These are phyloP conservation scores for Clarias gariepinus DNA, from an alignment of 2,113 vertebrate genomes.

Conservation along the genomic window DNA sequence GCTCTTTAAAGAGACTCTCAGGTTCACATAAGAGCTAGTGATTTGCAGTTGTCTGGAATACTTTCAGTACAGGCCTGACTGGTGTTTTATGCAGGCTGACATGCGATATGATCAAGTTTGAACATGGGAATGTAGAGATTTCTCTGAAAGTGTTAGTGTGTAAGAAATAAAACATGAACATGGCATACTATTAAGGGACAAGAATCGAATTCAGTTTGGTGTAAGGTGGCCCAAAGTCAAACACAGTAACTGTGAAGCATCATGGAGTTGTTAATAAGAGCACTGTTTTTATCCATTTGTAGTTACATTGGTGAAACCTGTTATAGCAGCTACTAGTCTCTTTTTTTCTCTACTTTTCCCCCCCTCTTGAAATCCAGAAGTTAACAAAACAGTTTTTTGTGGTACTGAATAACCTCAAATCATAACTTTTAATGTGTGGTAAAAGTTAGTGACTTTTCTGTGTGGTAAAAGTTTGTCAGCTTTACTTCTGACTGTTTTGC, in stretches of 20 bases:
- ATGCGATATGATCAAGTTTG: neutral
- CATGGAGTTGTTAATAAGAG: neutral
- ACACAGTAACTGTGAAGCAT: neutral
- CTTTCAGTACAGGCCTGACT: neutral
- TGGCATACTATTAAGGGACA: neutral
- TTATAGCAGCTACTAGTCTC: neutral
- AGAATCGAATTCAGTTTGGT: neutral
- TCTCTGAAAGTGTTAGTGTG: neutral
- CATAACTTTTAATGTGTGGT: neutral
- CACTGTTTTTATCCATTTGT: neutral
- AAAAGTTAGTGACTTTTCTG: neutral
- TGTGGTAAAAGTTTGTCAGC: neutral
- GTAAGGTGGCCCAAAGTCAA: neutral
- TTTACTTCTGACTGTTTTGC: neutral
- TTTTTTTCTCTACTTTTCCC: neutral
- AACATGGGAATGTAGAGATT: neutral
- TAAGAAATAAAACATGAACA: neutral
- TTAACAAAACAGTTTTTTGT: too few species aligned
- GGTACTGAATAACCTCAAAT: neutral
- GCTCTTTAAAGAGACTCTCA: constrained; percentile 2
- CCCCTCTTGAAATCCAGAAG: neutral
- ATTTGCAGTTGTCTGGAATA: constrained; percentile 15
- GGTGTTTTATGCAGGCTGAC: neutral
- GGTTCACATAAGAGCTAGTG: neutral
- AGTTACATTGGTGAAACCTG: neutral